Percentiles rank a stretch among this genome's conserved stretches.
Evolutionary conservation across 2,113 vertebrate species (phyloP).

Genomic region (Thamnophis sirtalis): DNA sequence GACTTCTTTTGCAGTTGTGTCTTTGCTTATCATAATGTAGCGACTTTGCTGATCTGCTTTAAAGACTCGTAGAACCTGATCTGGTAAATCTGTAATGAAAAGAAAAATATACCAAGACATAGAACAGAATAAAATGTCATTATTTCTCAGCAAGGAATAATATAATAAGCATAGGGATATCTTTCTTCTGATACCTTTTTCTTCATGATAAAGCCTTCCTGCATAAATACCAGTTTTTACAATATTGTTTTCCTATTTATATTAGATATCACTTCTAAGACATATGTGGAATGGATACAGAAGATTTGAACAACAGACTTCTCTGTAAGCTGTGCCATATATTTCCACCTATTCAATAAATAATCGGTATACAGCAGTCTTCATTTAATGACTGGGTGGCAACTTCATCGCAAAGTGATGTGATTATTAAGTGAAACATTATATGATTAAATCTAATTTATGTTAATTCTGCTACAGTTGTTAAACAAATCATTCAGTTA

Average conservation of each 20-base stretch:
- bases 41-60: conserved; percentile 97
- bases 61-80: conserved; percentile 93
- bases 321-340: neutral
- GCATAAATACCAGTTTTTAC: neutral
- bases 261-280: neutral
- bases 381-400: neutral
- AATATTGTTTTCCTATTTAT: neutral
- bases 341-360: neutral
- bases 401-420: neutral
- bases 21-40: conserved; percentile 98
- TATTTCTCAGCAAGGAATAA: neutral
- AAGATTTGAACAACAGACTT: neutral
- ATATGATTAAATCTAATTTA: neutral
- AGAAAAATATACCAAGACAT: neutral
- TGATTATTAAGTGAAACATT: neutral
- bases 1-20: conserved; percentile 96
- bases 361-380: neutral
- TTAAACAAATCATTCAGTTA: neutral
- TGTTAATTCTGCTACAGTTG: neutral
- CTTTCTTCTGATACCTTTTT: neutral
- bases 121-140: neutral
- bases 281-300: neutral
- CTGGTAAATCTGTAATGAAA: conserved; percentile 81
- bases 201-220: neutral
- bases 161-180: neutral